Base-by-base conservation (phyloP, 2,113 vertebrate genomes). In the Macrotus californicus region DNA sequence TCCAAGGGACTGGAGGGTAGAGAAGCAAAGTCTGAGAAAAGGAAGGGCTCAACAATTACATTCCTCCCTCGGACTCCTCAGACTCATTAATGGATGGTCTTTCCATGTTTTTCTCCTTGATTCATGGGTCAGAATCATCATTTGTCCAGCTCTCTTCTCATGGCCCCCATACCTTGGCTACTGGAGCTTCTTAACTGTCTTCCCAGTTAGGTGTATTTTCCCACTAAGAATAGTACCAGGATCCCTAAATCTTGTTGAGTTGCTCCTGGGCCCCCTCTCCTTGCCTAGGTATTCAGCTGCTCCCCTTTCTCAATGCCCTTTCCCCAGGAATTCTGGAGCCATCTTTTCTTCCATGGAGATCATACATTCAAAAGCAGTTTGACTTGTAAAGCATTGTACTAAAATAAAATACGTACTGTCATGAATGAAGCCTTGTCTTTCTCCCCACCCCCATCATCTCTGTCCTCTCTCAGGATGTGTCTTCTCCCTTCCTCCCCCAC, bases 331-430 rank as follows among this genome's bases (percentile, higher is more conserved):
- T 79, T 70, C 77, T 77, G 41, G 24, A 83, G 84, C 66, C 34
- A 73, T 31, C 18, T 64, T 81, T 80, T 94, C 72, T 64, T 83
- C 80, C 67, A 3, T 3, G 36, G 48, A 91, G 69, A 59, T 34
- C 73, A 94, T 31, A 89, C 39, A 54, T 52, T 84, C 73, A 84
- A 89, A 94, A 84, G 70, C 48, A 56, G 41, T 87, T 81, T 54
- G 66, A 85, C 22, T 64, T 92, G 24, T 61, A 39, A 64, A 43
- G 46, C 59, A 76, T 31, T 56, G 59, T 31, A 8, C 43, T 59
- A 96, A 34, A 94, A 94, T 81, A 79, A 96, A 89, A 87, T 48
- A 64, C 4, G 61, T 64, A 21, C 64, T 52, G 59, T 50, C 8
- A 19, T 31, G 34, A 96, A 72, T 41, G 69, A 96, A 92, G 52